Percentiles rank a stretch among this genome's conserved stretches.
Conservation (phyloP, 2,888 invertebrate genomes). For the Thalpophila matura region DNA sequence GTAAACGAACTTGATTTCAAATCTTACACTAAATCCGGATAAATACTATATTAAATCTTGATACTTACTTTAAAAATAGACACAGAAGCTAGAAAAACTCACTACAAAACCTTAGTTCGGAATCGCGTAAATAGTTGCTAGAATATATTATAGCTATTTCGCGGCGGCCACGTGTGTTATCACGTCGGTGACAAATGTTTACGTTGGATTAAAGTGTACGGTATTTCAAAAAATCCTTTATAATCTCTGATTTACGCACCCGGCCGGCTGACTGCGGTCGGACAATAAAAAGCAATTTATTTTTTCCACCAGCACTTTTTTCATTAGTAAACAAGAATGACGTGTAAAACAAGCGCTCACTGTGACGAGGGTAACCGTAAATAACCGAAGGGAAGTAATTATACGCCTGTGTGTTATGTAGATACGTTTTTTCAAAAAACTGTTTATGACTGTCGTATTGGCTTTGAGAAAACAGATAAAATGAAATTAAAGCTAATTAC, state of each 20-base stretch:
- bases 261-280: slow-evolving; percentile 75
- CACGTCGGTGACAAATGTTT: slow-evolving; percentile 76
- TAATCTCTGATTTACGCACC: slow-evolving; percentile 86
- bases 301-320: slow-evolving; percentile 84
- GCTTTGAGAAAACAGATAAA: slow-evolving; percentile 46
- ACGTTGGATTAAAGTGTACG: slow-evolving; percentile 77
- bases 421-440: slow-evolving; percentile 66
- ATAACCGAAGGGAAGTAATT: slow-evolving; percentile 86
- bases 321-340: slow-evolving; percentile 89
- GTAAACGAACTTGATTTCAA: too few species aligned
- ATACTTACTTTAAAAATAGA: not conserved
- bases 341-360: slow-evolving; percentile 87
- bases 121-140: slow-evolving; percentile 33
- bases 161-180: slow-evolving; percentile 68
- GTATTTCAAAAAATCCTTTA: slow-evolving; percentile 80
- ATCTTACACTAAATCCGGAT: too few species aligned
- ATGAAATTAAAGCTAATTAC: slow-evolving; percentile 25
- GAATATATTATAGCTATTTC: too few species aligned
- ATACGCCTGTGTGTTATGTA: slow-evolving; percentile 75
- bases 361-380: slow-evolving; percentile 86
- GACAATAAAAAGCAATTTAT: slow-evolving; percentile 88
- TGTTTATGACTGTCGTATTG: slow-evolving; percentile 57
- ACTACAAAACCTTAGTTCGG: not conserved
- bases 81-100: not conserved
- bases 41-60: too few species aligned